phyloP scores from a whole-genome alignment of 2,797 vertebrate species.

The Schizopygopsis pylzovi region DNA sequence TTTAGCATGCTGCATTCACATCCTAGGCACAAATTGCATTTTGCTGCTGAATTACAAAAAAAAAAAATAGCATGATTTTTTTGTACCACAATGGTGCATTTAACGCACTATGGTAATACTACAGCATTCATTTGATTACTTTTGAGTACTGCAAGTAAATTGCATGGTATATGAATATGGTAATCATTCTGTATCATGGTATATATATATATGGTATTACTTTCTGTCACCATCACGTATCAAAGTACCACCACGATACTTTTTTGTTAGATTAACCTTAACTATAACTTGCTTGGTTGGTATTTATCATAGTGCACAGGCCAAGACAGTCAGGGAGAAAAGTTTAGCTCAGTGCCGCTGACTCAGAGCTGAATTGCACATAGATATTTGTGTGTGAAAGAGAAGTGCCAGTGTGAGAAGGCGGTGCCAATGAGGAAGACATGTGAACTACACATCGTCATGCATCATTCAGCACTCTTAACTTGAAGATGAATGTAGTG shows the following conservation, averaged over 20 bases:
- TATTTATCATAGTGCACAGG: neutral
- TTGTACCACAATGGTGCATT: neutral
- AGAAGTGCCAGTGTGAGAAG: slow-evolving; percentile 43
- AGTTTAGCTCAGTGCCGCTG: slow-evolving; percentile 21
- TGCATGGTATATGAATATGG: neutral
- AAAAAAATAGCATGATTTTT: neutral
- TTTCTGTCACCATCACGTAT: neutral
- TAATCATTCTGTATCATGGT: neutral
- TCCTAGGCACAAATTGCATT: neutral
- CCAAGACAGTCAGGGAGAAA: neutral
- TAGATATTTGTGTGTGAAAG: slow-evolving; percentile 27
- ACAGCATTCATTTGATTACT: neutral
- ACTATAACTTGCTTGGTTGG: slow-evolving; percentile 14
- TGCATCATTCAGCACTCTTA: slow-evolving; percentile 25
- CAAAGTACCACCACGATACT: neutral
- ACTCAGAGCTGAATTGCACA: slow-evolving; percentile 36
- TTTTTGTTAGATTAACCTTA: neutral
- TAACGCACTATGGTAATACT: neutral
- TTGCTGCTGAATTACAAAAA: neutral
- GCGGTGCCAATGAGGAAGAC: slow-evolving; percentile 43
- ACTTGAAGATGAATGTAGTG: neutral
- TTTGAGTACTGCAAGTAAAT: neutral
- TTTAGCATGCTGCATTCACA: neutral
- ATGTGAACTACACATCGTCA: slow-evolving; percentile 44
- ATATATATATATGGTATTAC: neutral